Evolutionary conservation across 2,113 vertebrate species (phyloP).

Genomic region (Leucosticte australis): DNA sequence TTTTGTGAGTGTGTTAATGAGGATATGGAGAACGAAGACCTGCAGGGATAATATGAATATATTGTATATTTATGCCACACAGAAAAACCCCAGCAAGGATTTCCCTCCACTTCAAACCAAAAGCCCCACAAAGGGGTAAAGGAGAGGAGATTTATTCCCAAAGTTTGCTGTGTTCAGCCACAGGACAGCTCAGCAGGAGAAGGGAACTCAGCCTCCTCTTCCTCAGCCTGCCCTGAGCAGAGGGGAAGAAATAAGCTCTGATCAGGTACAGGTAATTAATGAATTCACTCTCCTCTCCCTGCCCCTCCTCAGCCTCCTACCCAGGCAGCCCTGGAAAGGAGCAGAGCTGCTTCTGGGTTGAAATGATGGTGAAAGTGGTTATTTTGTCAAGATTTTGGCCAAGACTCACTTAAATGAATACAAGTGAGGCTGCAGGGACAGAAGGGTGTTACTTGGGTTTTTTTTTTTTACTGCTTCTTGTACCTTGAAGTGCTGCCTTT

Average conservation of each 20-base stretch:
- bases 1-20: neutral
- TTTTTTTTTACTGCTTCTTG: neutral
- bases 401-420: neutral
- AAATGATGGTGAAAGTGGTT: neutral
- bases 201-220: neutral
- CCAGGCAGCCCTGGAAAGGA: neutral
- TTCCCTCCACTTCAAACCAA: neutral
- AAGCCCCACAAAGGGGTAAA: neutral
- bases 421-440: neutral
- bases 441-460: too few relatives aligned
- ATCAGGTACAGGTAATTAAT: neutral
- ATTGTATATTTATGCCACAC: fast-evolving
- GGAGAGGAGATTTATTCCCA: neutral
- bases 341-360: neutral
- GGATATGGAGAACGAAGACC: neutral
- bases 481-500: neutral
- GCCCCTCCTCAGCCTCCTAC: neutral
- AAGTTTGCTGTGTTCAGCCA: neutral
- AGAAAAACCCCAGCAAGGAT: neutral
- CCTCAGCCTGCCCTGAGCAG: neutral
- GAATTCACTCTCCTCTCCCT: neutral
- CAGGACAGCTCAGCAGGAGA: neutral
- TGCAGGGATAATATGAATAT: neutral
- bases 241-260: neutral
- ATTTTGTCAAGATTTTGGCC: neutral